Percentiles rank a stretch among this genome's conserved stretches.
These are phyloP conservation scores for Toxotes lorentzi DNA, from an alignment of 2,797 vertebrate species.

Conservation along the genomic window DNA sequence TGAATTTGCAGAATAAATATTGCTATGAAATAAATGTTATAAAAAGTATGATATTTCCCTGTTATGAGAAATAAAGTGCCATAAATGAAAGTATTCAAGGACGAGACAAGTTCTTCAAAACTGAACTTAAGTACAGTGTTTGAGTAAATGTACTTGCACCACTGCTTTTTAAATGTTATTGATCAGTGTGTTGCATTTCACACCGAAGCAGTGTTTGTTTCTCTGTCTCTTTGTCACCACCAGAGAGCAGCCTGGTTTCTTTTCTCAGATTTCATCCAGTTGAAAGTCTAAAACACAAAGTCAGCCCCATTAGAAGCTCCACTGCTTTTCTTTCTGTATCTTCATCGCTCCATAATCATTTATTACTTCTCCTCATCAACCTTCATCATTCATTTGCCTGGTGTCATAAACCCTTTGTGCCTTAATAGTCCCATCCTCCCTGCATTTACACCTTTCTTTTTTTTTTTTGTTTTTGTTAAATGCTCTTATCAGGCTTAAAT, in stretches of 20 bases:
- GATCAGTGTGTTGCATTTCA: neutral
- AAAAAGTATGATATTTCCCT: neutral
- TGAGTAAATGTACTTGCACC: neutral
- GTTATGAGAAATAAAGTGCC: neutral
- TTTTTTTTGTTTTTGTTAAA: neutral
- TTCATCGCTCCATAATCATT: neutral
- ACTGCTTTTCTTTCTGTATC: neutral
- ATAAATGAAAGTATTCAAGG: neutral
- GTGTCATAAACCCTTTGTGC: neutral
- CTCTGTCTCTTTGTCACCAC: constrained; percentile 47
- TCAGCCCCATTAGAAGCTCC: neutral
- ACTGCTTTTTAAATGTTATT: neutral
- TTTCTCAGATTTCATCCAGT: constrained; percentile 19
- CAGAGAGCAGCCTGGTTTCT: constrained; percentile 71
- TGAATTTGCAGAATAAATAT: neutral
- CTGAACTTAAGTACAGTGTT: neutral
- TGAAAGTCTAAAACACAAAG: neutral
- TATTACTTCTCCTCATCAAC: neutral
- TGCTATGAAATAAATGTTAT: neutral
- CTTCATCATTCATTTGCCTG: neutral
- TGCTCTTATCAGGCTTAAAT: neutral
- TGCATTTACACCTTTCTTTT: neutral
- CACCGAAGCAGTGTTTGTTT: neutral
- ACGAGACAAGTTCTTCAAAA: neutral
- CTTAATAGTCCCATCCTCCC: neutral